Evolutionary conservation across 1,140 invertebrate genomes (phyloP).

Genomic region (Batillaria attramentaria): DNA sequence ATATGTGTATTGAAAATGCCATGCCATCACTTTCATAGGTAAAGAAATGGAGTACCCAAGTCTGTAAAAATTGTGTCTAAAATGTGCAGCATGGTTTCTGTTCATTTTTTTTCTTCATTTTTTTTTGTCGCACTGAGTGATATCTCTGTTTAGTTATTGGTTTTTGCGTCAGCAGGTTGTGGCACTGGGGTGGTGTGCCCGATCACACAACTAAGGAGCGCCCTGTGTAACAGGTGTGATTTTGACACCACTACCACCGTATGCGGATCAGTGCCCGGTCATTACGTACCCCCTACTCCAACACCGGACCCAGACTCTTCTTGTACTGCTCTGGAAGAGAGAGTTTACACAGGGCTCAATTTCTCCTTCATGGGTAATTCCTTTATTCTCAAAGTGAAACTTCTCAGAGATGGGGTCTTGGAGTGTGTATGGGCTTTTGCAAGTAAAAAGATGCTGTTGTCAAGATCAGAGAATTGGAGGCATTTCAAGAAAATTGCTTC

Average conservation of each 20-base stretch:
- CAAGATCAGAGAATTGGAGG: too few relatives aligned
- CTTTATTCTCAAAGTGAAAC: background rate
- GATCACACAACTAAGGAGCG: constrained; percentile 39
- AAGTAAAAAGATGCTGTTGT: too few relatives aligned
- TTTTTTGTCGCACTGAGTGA: background rate
- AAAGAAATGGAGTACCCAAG: too few relatives aligned
- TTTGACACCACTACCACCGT: constrained; percentile 54
- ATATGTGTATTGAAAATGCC: too few relatives aligned
- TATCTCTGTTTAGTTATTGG: background rate
- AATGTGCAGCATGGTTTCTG: too few relatives aligned
- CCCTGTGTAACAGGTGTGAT: constrained; percentile 67
- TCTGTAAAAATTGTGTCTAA: too few relatives aligned
- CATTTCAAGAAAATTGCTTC: too few relatives aligned
- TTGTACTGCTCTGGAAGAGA: constrained; percentile 56
- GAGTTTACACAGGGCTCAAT: constrained; percentile 56
- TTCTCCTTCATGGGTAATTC: constrained; percentile 49
- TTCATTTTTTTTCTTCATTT: too few relatives aligned
- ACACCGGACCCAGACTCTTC: constrained; percentile 37
- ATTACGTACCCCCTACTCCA: constrained; percentile 39
- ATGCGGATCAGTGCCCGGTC: constrained; percentile 57
- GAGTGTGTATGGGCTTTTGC: too few relatives aligned
- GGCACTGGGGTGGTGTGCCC: constrained; percentile 64
- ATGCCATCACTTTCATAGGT: too few relatives aligned
- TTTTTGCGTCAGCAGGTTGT: constrained; percentile 56
- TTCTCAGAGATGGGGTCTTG: too few relatives aligned